phyloP scores from a whole-genome alignment of 2,113 vertebrate genomes.

The Dipodomys merriami region DNA sequence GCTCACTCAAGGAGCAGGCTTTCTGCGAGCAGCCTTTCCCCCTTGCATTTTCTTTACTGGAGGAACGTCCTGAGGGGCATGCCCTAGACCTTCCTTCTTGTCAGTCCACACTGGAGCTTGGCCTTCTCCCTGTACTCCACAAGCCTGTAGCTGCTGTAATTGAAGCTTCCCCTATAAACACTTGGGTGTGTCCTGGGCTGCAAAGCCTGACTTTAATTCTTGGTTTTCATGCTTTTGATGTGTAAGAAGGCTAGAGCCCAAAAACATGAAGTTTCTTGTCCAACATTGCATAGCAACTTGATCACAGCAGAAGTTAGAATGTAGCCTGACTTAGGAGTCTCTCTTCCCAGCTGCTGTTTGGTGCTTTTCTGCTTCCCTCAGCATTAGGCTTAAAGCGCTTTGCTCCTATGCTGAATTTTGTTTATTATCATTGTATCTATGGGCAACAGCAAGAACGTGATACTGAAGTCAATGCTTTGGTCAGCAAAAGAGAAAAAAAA shows the following conservation, averaged over 20 bases:
- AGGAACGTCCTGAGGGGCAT: neutral
- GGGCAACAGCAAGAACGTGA: neutral
- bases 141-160: neutral
- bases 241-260: neutral
- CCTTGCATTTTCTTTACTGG: rapidly evolving
- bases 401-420: too few species aligned
- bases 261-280: rapidly evolving
- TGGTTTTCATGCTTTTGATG: neutral
- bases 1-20: rapidly evolving
- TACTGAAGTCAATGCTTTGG: neutral
- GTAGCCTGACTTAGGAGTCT: neutral
- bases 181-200: neutral
- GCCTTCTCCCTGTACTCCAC: rapidly evolving
- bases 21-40: neutral
- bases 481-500: neutral
- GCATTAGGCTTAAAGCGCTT: rapidly evolving
- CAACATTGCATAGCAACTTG: rapidly evolving
- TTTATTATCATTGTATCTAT: neutral
- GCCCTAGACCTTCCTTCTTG: neutral
- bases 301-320: neutral
- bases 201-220: neutral
- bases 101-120: rapidly evolving
- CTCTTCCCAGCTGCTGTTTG: neutral
- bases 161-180: neutral
- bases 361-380: rapidly evolving